Evolutionary conservation across 1,140 invertebrate genomes (phyloP), one percentile per base, ranked within the genome.

Genomic region (Lamellibrachia luymesi): DNA sequence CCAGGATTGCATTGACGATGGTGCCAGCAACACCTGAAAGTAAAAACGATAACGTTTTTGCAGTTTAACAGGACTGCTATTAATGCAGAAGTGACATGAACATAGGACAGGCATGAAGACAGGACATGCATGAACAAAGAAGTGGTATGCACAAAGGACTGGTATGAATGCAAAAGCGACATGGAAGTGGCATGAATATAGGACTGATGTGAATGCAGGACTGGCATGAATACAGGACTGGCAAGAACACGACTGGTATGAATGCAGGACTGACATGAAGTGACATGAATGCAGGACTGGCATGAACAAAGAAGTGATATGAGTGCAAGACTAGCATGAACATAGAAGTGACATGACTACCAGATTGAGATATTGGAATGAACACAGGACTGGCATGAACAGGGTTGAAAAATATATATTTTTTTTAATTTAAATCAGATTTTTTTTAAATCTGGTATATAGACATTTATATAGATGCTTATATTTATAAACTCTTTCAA

Each of bases 1-100:
- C 97, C 91, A 97, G 97, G 94, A 99, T 98, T 56, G 97, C 97
- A 91, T 97, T 96, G 17, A 99, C 96, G 25, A 98, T 98, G 93
- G 97, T 96, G 4, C 98, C 98, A 95, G 96, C 95, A 64, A 96
- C 93, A 93, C 97, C 96, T 97, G 94, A 93, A 94, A 93, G 4
- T 38, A 92, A 22, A 92, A 51, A 92, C 8, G 25, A 92, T 27
- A 56, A 56, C 13, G 52, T 13, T 13, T 56, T 56, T 56, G 52
- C 38, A 38, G 38, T 38, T 38, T 38, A 38, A 38, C 38, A 38
- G 38, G 38, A 38, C 2, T 80, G 5, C 13, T 8, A 22, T 8
- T 4, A 80, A 80, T 80, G 25, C 25, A 22, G 64, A 4, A 80
- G 5, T 80, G 2, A 17, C 13, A 17, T 80, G 64, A 80, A 80